Evolutionary conservation across 2,797 vertebrate genomes (phyloP).

Genomic region (Menidia menidia): DNA sequence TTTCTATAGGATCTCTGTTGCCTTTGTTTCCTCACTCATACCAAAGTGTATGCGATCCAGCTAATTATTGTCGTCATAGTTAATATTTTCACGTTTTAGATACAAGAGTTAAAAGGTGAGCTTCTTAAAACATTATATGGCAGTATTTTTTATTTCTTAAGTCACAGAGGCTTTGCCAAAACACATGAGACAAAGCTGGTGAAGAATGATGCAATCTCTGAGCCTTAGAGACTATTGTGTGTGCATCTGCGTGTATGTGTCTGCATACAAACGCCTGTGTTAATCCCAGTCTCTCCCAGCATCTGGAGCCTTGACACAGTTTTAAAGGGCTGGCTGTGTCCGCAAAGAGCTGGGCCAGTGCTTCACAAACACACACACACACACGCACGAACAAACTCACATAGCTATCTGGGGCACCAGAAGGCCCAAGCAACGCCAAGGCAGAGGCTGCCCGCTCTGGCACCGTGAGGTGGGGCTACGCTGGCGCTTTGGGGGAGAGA

Average conservation of each 20-base stretch:
- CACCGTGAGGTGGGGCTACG: slow-evolving; percentile 77
- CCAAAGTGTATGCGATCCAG: slow-evolving; percentile 37
- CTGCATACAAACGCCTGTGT: slow-evolving; percentile 73
- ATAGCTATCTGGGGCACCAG: slow-evolving; percentile 86
- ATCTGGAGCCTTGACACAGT: slow-evolving; percentile 84
- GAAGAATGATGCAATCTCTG: slow-evolving; percentile 55
- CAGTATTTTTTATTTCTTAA: slow-evolving; percentile 1
- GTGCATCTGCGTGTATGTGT: slow-evolving; percentile 58
- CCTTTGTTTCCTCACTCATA: slow-evolving; percentile 48
- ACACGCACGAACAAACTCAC: slow-evolving; percentile 45
- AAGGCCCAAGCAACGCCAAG: slow-evolving; percentile 83
- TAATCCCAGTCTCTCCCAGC: slow-evolving; percentile 84
- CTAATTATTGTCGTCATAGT: slow-evolving; percentile 25
- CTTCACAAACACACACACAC: slow-evolving; percentile 44
- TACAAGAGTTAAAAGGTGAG: neutral
- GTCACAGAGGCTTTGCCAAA: slow-evolving; percentile 21
- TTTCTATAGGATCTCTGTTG: slow-evolving; percentile 51
- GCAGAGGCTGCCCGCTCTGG: slow-evolving; percentile 86
- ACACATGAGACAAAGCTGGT: slow-evolving; percentile 21
- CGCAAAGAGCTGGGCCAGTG: slow-evolving; percentile 73
- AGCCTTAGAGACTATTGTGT: slow-evolving; percentile 44
- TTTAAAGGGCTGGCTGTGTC: slow-evolving; percentile 80
- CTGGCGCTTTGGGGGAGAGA: slow-evolving; percentile 76
- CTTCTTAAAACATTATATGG: neutral
- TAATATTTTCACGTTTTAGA: neutral